These are phyloP conservation scores for Leuciscus waleckii DNA, from an alignment of 2,797 vertebrate species.

Conservation along the genomic window DNA sequence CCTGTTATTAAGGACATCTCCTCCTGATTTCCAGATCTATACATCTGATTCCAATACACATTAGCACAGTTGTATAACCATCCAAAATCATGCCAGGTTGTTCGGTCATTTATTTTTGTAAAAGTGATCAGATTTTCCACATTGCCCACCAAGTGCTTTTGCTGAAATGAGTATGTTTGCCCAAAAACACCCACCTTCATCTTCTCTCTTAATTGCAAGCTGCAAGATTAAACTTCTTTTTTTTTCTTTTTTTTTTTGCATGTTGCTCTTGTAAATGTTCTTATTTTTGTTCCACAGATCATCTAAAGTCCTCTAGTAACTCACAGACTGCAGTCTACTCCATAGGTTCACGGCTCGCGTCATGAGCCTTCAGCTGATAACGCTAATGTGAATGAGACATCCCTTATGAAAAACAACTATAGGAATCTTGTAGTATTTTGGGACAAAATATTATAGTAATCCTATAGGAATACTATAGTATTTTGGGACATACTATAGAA, in stretches of 20 bases:
- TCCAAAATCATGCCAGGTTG: neutral
- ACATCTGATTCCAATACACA: neutral
- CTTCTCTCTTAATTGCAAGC: constrained; percentile 69
- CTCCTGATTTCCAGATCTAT: neutral
- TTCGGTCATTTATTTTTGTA: constrained; percentile 30
- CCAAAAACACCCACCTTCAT: constrained; percentile 60
- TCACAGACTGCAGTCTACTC: too few species aligned
- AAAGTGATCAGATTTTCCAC: constrained; percentile 60
- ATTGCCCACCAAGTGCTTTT: constrained; percentile 68
- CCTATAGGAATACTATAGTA: too few species aligned
- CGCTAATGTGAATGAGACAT: too few species aligned
- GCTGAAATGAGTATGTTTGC: constrained; percentile 60
- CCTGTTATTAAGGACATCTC: neutral
- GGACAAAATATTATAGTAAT: too few species aligned
- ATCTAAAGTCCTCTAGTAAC: too few species aligned
- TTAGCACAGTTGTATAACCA: neutral
- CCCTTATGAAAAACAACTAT: too few species aligned
- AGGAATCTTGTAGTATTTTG: too few species aligned
- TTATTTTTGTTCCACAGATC: constrained; percentile 77
- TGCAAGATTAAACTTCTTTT: constrained; percentile 70
- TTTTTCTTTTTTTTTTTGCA: constrained; percentile 67
- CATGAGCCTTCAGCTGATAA: too few species aligned
- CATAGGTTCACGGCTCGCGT: too few species aligned
- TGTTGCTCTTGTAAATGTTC: constrained; percentile 79
- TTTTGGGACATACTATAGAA: too few species aligned